Evolutionary conservation across 2,888 invertebrate genomes (phyloP).

Genomic region (Prenolepis imparis): DNA sequence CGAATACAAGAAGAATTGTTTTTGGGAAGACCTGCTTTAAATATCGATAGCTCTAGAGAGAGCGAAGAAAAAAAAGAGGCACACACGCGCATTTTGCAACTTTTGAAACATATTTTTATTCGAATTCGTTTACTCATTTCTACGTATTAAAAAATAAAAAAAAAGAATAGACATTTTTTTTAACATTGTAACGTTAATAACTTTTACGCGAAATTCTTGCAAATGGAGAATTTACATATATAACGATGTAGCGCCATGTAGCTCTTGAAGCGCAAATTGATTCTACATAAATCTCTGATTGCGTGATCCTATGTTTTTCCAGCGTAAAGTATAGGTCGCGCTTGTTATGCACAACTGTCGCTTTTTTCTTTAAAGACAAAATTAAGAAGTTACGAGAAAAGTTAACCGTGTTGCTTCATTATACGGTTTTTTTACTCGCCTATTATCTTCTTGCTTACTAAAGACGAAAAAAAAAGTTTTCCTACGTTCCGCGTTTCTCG

Average conservation of each 20-base stretch:
- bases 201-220: constrained; percentile 1
- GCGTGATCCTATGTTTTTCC: background rate
- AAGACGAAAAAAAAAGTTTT: background rate
- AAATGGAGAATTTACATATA: constrained; percentile 25
- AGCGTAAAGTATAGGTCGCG: background rate
- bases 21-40: constrained; percentile 1
- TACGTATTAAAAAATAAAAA: background rate
- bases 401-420: constrained; percentile 24
- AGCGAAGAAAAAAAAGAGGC: background rate
- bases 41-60: background rate
- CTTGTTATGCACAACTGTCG: background rate
- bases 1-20: constrained; percentile 26
- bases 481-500: background rate
- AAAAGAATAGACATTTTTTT: background rate
- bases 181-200: constrained; percentile 19
- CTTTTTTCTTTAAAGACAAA: background rate
- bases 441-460: background rate
- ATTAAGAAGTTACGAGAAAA: background rate
- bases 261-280: constrained; percentile 9
- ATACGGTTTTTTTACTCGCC: background rate
- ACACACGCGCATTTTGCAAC: background rate
- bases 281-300: constrained; percentile 29
- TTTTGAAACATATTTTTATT: constrained; percentile 1
- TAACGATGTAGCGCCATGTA: background rate
- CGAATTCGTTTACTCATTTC: background rate